phyloP scores from a whole-genome alignment of 2,797 vertebrate genomes.

The Poeciliopsis paucimaculata region DNA sequence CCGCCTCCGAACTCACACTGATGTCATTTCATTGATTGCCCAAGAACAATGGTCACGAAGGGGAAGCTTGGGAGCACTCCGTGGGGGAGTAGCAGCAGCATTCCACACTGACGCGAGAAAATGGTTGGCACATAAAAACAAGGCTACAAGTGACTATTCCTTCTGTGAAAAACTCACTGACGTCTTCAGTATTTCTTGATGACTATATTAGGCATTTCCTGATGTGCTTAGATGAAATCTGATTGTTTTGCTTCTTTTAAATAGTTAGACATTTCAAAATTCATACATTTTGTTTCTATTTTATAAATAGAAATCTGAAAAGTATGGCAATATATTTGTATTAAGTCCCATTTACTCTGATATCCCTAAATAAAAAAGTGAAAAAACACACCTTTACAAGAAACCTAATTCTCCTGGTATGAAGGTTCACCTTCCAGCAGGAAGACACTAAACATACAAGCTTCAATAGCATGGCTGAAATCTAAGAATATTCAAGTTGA shows the following conservation, averaged over 20 bases:
- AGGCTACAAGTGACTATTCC: constrained; percentile 5
- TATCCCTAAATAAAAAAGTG: not conserved
- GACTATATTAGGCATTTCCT: not conserved
- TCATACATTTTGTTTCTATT: not conserved
- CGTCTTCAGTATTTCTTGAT: not conserved
- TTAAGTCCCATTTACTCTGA: not conserved
- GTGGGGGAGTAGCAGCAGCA: constrained; percentile 55
- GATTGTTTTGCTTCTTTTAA: not conserved
- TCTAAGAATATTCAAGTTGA: not conserved
- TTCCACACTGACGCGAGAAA: constrained; percentile 54
- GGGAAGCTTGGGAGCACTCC: constrained; percentile 58
- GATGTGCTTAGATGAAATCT: not conserved
- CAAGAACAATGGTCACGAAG: constrained; percentile 73
- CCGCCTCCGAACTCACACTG: constrained; percentile 43
- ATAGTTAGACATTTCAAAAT: not conserved
- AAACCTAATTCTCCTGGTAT: not conserved
- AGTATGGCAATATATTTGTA: not conserved
- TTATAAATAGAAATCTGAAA: not conserved
- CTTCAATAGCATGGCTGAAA: not conserved
- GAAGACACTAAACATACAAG: not conserved
- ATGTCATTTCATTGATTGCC: constrained; percentile 73
- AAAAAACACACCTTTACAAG: not conserved
- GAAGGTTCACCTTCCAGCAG: not conserved
- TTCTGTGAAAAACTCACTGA: constrained; percentile 2
- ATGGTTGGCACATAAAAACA: constrained; percentile 30